phyloP scores from a whole-genome alignment of 1,140 invertebrate species.

The Drosophila yakuba region DNA sequence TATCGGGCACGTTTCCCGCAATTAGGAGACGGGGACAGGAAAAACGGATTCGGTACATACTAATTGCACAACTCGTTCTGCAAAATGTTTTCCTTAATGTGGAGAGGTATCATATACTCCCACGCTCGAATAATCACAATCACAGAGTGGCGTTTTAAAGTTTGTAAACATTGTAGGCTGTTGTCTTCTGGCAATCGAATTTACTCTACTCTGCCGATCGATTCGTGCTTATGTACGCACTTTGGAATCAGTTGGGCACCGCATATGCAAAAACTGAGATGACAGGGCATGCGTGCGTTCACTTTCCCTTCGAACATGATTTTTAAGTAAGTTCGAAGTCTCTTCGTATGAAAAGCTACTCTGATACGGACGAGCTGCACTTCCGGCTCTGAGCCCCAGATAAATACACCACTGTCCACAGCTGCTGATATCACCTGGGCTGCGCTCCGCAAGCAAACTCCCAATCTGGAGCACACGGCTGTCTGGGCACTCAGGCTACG shows the following conservation, averaged over 20 bases:
- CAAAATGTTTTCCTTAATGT: too few relatives aligned
- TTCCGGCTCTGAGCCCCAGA: constrained; percentile 12
- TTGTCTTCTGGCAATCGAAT: background rate
- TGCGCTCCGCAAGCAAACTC: background rate
- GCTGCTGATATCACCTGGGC: constrained; percentile 1
- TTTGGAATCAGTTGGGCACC: background rate
- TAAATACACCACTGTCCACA: background rate
- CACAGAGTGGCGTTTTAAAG: background rate
- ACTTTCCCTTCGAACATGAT: constrained; percentile 5
- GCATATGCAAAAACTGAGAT: background rate
- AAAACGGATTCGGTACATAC: background rate
- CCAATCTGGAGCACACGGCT: constrained; percentile 5
- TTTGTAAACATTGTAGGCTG: background rate
- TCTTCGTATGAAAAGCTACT: background rate
- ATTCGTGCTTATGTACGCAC: background rate
- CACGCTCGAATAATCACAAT: background rate
- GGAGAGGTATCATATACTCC: too few relatives aligned
- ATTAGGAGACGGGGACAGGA: constrained; percentile 3
- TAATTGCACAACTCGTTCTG: too few relatives aligned
- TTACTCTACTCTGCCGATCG: background rate
- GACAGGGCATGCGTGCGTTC: background rate
- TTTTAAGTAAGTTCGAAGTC: background rate
- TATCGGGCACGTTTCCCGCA: constrained; percentile 7
- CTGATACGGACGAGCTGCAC: background rate
- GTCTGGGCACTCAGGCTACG: constrained; percentile 2